These are phyloP conservation scores for Hystrix brachyura DNA, from an alignment of 2,113 vertebrate species.

Conservation along the genomic window DNA sequence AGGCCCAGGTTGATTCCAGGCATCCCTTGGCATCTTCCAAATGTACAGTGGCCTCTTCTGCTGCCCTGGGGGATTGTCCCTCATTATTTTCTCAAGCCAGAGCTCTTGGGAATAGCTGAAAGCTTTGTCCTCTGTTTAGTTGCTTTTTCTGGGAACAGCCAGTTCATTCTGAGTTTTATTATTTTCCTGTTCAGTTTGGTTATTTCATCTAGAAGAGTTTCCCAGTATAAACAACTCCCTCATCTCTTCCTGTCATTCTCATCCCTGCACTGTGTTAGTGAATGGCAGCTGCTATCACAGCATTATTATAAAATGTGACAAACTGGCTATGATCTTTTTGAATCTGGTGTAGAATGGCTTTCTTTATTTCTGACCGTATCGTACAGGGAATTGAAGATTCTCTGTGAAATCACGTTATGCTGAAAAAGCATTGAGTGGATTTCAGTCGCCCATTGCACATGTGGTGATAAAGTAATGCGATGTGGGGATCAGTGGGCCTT, in stretches of 20 bases:
- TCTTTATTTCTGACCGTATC: neutral
- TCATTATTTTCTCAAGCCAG: neutral
- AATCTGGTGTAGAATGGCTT: neutral
- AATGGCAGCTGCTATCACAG: neutral
- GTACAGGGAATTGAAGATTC: neutral
- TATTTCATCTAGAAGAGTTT: conserved; percentile 66
- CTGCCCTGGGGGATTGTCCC: neutral
- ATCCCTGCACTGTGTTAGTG: accelerated
- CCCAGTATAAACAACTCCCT: neutral
- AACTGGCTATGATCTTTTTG: neutral
- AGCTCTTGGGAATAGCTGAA: neutral
- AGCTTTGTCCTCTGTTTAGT: neutral
- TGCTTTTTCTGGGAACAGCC: conserved; percentile 1
- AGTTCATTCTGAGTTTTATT: conserved; percentile 36
- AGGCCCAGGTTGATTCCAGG: neutral
- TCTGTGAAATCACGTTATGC: neutral
- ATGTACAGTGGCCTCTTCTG: neutral
- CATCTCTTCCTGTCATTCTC: neutral
- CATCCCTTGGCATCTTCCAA: neutral
- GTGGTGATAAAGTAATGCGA: neutral
- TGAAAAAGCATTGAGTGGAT: neutral
- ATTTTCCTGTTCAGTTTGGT: conserved; percentile 22
- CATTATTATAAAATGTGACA: neutral
- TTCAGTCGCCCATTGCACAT: neutral
- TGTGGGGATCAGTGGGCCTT: neutral